A percentile compares a stretch with the other conserved stretches of the same genome.
phyloP scores from a whole-genome alignment of 2,113 vertebrate species.

The Jaculus jaculus region DNA sequence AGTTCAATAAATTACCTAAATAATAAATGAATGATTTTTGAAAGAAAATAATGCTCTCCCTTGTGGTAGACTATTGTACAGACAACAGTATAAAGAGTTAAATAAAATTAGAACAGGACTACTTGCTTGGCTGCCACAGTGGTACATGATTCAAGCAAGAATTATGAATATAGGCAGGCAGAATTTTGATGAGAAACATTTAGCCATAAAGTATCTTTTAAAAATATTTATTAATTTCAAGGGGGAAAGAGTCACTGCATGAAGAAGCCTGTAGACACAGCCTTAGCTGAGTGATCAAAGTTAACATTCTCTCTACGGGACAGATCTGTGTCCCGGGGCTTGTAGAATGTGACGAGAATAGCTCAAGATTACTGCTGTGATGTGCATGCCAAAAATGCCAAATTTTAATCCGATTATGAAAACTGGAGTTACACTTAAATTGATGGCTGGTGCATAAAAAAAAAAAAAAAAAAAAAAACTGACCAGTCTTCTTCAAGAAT shows the following conservation, averaged over 20 bases:
- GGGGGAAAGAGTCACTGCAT: background rate
- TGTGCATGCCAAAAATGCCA: conserved; percentile 21
- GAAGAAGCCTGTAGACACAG: conserved; percentile 6
- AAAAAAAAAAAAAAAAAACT: background rate
- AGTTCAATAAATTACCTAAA: background rate
- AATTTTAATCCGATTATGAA: background rate
- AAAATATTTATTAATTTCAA: conserved; percentile 44
- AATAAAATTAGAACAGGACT: conserved; percentile 32
- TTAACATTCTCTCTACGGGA: conserved; percentile 7
- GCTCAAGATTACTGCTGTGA: background rate
- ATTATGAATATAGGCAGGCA: background rate
- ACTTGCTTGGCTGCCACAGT: background rate
- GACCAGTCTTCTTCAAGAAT: background rate
- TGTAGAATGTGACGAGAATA: background rate
- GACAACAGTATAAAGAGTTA: background rate
- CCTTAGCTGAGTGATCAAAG: background rate
- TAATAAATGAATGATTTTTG: background rate
- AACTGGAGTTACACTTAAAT: background rate
- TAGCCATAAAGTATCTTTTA: conserved; percentile 22
- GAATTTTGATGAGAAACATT: conserved; percentile 38
- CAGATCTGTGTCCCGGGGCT: background rate
- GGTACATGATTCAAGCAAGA: conserved; percentile 28
- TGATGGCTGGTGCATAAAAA: background rate
- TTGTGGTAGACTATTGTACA: background rate
- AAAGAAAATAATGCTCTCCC: background rate